A percentile compares a stretch with the other conserved stretches of the same genome.
Evolutionary conservation across 2,113 vertebrate species (phyloP).

Genomic region (Vidua chalybeata): DNA sequence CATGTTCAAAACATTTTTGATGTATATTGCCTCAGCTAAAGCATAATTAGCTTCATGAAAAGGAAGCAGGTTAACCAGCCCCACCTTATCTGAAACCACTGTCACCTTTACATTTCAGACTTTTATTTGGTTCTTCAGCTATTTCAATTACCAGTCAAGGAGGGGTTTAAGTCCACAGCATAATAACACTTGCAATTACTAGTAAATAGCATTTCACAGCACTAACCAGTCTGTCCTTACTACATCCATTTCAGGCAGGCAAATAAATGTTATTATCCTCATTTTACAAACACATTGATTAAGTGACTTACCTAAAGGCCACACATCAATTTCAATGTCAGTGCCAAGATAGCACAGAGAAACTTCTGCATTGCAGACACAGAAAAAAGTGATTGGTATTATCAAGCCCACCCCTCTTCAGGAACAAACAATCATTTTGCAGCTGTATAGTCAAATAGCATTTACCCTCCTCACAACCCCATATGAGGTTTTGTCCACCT

Average conservation of each 20-base stretch:
- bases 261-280: conserved; percentile 54
- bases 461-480: background rate
- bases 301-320: conserved; percentile 64
- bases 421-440: background rate
- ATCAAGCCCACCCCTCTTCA: background rate
- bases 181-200: conserved; percentile 22
- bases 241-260: conserved; percentile 15
- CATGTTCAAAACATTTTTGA: background rate
- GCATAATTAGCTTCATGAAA: background rate
- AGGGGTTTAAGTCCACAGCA: background rate
- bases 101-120: background rate
- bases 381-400: background rate
- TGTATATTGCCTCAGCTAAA: background rate
- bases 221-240: conserved; percentile 18
- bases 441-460: background rate
- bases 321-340: conserved; percentile 46
- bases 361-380: conserved; percentile 16
- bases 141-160: conserved; percentile 11
- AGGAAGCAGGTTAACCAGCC: background rate
- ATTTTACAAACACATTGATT: conserved; percentile 64
- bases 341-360: background rate
- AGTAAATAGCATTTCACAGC: conserved; percentile 34
- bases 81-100: background rate
- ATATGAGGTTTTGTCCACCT: background rate
- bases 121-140: conserved; percentile 2